phyloP scores from a whole-genome alignment of 1,140 invertebrate genomes.

The Trachelipus rathkii region DNA sequence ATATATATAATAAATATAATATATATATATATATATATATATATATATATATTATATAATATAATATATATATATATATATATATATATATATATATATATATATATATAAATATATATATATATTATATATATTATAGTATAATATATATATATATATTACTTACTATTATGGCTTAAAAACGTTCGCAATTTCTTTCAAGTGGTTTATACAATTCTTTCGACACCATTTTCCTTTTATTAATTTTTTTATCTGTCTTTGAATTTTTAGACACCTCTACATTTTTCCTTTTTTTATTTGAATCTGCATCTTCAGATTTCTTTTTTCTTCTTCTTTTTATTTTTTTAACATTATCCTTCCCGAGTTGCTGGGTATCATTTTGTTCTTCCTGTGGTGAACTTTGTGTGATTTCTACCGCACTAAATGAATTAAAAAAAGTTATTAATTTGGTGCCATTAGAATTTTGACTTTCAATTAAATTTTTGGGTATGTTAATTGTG shows the following conservation, averaged over 20 bases:
- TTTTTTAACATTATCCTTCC: background rate
- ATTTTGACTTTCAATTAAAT: too few species aligned
- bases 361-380: background rate
- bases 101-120: constrained; percentile 8
- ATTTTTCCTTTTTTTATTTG: background rate
- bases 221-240: too few species aligned
- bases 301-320: background rate
- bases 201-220: too few species aligned
- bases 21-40: too few species aligned
- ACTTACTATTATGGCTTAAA: too few species aligned
- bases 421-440: background rate
- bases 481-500: too few species aligned
- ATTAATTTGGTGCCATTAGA: background rate
- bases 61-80: constrained; percentile 16
- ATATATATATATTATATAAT: background rate
- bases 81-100: background rate
- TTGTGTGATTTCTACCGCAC: background rate
- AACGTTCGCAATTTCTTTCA: too few species aligned
- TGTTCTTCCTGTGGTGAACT: background rate
- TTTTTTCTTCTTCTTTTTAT: background rate
- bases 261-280: too few species aligned
- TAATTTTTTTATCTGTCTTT: too few species aligned
- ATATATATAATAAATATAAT: too few species aligned
- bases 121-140: constrained; percentile 20
- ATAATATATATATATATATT: background rate